Percentiles rank a stretch among this genome's conserved stretches.
Conservation (phyloP, 2,113 vertebrate genomes). For the Mirza zaza region DNA sequence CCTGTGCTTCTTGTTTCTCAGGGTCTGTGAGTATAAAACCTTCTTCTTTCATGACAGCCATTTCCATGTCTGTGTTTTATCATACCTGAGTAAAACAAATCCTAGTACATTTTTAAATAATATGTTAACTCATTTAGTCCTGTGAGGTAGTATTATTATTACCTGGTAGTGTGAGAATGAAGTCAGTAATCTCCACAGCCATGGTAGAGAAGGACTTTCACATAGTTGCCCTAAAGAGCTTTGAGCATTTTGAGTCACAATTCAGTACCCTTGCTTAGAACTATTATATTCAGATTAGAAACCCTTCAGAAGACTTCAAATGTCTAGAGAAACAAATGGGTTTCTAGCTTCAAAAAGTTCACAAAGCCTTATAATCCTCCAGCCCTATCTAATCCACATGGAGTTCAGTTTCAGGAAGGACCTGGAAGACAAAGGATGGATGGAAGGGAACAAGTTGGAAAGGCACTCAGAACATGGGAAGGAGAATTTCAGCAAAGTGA, state of each 20-base stretch:
- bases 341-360: background rate
- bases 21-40: background rate
- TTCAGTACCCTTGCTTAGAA: background rate
- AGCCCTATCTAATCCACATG: background rate
- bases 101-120: background rate
- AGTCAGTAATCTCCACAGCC: background rate
- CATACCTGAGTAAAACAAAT: background rate
- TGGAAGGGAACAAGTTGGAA: no score
- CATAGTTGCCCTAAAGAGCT: background rate
- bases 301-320: background rate
- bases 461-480: no score
- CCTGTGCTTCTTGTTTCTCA: background rate
- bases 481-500: background rate
- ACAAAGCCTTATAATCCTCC: background rate
- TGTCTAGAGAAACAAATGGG: background rate
- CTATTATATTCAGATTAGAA: background rate
- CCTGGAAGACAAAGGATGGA: background rate
- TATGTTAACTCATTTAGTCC: background rate
- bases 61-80: background rate
- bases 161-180: background rate
- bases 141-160: background rate
- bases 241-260: background rate
- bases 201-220: background rate
- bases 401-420: background rate
- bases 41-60: background rate